phyloP scores from a whole-genome alignment of 2,888 invertebrate species.

The Phaonia tiefii region DNA sequence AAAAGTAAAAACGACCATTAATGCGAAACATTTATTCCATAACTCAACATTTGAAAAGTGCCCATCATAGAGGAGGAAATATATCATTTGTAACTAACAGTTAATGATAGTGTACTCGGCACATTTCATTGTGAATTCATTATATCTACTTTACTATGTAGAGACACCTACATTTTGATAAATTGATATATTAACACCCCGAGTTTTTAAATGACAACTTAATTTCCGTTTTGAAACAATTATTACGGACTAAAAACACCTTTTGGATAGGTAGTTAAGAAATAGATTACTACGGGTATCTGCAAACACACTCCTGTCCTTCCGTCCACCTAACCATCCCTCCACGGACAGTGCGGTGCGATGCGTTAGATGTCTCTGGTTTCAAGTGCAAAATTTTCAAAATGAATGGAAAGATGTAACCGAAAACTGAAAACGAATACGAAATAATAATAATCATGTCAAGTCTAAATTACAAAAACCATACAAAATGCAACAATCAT shows the following conservation, averaged over 20 bases:
- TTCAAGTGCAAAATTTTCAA: constrained; percentile 53
- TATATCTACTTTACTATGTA: not conserved
- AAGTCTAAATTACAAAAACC: constrained; percentile 1
- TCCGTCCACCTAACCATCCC: not conserved
- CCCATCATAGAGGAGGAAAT: not conserved
- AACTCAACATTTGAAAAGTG: no score
- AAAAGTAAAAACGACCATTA: no score
- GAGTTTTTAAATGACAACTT: constrained; percentile 64
- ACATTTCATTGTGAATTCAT: constrained; percentile 19
- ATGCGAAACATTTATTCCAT: no score
- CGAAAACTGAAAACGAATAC: not conserved
- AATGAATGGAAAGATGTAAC: not conserved
- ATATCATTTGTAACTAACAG: constrained; percentile 19
- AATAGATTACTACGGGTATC: constrained; percentile 12
- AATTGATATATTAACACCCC: constrained; percentile 62
- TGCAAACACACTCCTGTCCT: constrained; percentile 7
- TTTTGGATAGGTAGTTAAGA: constrained; percentile 5
- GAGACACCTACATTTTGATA: constrained; percentile 50
- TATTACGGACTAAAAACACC: constrained; percentile 50
- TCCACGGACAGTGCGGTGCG: not conserved
- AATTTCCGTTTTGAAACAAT: constrained; percentile 66
- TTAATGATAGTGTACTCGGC: constrained; percentile 21
- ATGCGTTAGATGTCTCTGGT: not conserved
- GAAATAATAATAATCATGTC: constrained; percentile 7
- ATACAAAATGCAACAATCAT: constrained; percentile 54